Conservation (phyloP, 1,140 invertebrate genomes). For the Rhopalosiphum maidis region DNA sequence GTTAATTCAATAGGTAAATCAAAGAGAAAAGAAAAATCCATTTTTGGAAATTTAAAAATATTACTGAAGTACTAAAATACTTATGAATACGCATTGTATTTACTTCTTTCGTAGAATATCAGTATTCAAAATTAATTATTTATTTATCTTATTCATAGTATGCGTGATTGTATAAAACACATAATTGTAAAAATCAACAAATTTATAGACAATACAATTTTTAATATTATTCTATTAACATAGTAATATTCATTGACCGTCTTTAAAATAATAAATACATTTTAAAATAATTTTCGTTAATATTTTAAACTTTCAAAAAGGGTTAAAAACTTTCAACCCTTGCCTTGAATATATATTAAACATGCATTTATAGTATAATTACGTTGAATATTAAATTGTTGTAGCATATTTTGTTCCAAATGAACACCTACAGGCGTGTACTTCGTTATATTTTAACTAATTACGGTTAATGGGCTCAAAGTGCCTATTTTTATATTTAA, state of each 20-base stretch:
- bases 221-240: background rate
- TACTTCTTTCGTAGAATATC: background rate
- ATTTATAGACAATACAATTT: background rate
- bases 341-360: constrained; percentile 5
- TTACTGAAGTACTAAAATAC: background rate
- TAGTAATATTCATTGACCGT: background rate
- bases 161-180: background rate
- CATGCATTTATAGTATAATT: constrained; percentile 12
- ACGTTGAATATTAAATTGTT: constrained; percentile 25
- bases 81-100: background rate
- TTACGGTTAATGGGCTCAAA: background rate
- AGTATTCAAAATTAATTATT: background rate
- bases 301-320: constrained; percentile 22
- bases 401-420: constrained; percentile 20
- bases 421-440: constrained; percentile 12
- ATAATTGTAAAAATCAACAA: background rate
- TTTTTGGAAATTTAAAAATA: background rate
- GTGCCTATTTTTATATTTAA: background rate
- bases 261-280: background rate
- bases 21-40: background rate
- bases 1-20: background rate
- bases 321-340: background rate
- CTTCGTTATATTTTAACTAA: constrained; percentile 34
- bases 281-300: constrained; percentile 17
- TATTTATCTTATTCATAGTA: background rate